Evolutionary conservation across 2,888 invertebrate genomes (phyloP).

Genomic region (Scaptomyza cyrtandrae): DNA sequence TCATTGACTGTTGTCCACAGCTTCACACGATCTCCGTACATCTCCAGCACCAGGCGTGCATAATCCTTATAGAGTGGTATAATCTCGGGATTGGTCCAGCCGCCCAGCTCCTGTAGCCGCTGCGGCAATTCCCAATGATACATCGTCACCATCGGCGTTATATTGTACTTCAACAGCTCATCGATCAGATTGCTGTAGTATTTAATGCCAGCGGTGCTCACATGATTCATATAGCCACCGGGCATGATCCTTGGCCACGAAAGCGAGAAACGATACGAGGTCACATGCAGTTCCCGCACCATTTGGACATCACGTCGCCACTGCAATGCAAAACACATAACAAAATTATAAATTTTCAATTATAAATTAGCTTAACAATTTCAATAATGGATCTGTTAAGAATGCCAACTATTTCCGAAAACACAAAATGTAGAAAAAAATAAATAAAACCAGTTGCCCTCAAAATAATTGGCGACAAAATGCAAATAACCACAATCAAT

Average conservation of each 20-base stretch:
- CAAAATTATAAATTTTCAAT: conserved; percentile 9
- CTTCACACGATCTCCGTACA: conserved; percentile 88
- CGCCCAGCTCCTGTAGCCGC: conserved; percentile 88
- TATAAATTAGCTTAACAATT: background rate
- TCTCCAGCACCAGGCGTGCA: conserved; percentile 87
- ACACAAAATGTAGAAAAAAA: too few species aligned
- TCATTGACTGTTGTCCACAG: conserved; percentile 93
- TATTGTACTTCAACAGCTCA: conserved; percentile 87
- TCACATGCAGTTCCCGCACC: conserved; percentile 87
- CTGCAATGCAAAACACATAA: conserved; percentile 62
- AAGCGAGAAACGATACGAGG: conserved; percentile 90
- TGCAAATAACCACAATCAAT: conserved; percentile 29
- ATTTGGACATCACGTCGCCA: conserved; percentile 87
- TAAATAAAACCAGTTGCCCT: conserved; percentile 50
- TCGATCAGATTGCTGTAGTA: conserved; percentile 92
- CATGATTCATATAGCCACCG: conserved; percentile 87
- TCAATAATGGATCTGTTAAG: conserved; percentile 7
- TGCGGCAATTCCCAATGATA: conserved; percentile 91
- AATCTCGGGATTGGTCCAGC: conserved; percentile 89
- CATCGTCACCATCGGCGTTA: conserved; percentile 89
- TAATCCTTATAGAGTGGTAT: conserved; percentile 88
- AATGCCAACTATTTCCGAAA: conserved; percentile 46
- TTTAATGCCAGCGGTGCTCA: conserved; percentile 89
- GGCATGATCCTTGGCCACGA: conserved; percentile 92
- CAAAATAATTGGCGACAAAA: conserved; percentile 40